Evolutionary conservation across 2,113 vertebrate genomes (phyloP), one percentile per base, ranked within the genome.

Genomic region (Sitta europaea): DNA sequence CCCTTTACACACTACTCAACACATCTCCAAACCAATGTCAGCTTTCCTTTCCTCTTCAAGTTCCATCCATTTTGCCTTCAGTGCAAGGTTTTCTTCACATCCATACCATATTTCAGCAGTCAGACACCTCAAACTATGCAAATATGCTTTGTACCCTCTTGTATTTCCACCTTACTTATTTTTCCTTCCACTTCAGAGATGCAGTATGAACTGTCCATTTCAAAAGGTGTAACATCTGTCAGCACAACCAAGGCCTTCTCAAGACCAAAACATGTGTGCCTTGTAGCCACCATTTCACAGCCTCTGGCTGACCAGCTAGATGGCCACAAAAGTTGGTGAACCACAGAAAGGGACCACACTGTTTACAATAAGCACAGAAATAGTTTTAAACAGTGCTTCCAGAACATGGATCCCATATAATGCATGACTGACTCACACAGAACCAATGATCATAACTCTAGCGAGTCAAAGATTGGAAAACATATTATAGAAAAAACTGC

Each of bases 201-300:
- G 1, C 42, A 58, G 14, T 4, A 57, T 16, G 14, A 88, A 27
- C 40, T 45, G 25, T 18, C 22, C 4, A 9, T 63, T 82, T 43
- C 22, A 33, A 31, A 87, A 76, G 20, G 33, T 10, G 4, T 43
- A 19, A 38, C 11, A 47, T 13, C 15, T 47, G 19, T 25, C 55
- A 59, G 29, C 27, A 25, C 14, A 75, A 33, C 29, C 14, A 45
- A 89, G 21, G 47, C 16, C 27, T 50, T 17, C 29, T 29, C 15
- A 80, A 86, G 42, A 50, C 5, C 3, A n/a, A 83, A 57, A 29
- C 3, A 3, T 0, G 0, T 6, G 21, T 67, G 18, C 14, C 76
- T 55, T 40, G 5, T 18, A 80, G 42, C 15, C 72, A 70, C 20
- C 42, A 50, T 38, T 76, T 50, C 59, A 12, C 6, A 20, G 54